These are phyloP conservation scores for Archaeoteleia sp. DNA, from an alignment of 2,888 invertebrate genomes.

Conservation along the genomic window DNA sequence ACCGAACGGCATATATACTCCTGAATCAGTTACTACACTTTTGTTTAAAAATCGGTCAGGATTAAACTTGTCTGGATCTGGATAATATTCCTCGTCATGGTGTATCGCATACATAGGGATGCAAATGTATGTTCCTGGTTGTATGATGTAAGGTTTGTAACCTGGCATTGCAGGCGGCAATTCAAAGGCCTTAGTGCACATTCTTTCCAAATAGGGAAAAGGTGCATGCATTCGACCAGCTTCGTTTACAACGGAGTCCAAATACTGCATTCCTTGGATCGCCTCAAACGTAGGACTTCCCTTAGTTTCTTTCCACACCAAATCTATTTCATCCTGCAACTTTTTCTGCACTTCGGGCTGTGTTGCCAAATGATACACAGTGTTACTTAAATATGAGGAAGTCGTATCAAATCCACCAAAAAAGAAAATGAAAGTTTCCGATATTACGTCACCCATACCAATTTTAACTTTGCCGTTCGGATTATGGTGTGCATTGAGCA, in stretches of 20 bases:
- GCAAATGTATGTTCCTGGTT: constrained; percentile 57
- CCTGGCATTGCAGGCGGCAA: constrained; percentile 64
- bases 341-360: constrained; percentile 74
- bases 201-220: constrained; percentile 60
- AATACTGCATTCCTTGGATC: constrained; percentile 75
- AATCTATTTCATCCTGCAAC: constrained; percentile 69
- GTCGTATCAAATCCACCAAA: constrained; percentile 67
- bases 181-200: constrained; percentile 62
- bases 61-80: constrained; percentile 40
- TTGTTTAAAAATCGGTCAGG: constrained; percentile 37
- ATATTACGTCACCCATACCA: constrained; percentile 66
- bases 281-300: constrained; percentile 73
- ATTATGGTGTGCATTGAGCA: constrained; percentile 74
- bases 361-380: constrained; percentile 61
- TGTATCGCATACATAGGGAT: constrained; percentile 37
- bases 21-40: constrained; percentile 30
- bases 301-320: constrained; percentile 60
- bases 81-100: constrained; percentile 29
- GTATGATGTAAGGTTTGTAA: constrained; percentile 58
- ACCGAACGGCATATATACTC: constrained; percentile 70
- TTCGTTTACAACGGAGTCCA: constrained; percentile 76
- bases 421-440: constrained; percentile 74
- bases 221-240: constrained; percentile 63
- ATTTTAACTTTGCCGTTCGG: constrained; percentile 23
- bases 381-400: constrained; percentile 60